Conservation (phyloP, 2,113 vertebrate species). For the Eonycteris spelaea region DNA sequence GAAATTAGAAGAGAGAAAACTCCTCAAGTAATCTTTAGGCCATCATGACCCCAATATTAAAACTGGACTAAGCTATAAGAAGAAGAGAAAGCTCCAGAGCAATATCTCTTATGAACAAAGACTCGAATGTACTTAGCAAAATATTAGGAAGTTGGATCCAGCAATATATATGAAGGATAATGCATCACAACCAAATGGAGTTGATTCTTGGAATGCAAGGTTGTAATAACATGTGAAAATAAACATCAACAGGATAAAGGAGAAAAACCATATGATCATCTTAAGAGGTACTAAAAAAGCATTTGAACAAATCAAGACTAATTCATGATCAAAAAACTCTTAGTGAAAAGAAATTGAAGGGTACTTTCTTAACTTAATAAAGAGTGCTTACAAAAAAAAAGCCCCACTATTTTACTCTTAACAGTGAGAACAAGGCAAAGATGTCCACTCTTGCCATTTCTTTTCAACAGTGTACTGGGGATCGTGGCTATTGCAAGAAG, state of each 20-base stretch:
- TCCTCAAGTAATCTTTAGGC: neutral
- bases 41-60: neutral
- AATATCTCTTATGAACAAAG: neutral
- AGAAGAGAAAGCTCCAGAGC: slow-evolving; percentile 27
- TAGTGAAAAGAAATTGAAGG: neutral
- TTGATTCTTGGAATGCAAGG: neutral
- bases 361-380: neutral
- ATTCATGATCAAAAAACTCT: neutral
- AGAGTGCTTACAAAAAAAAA: neutral
- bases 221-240: slow-evolving; percentile 21
- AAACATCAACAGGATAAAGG: slow-evolving; percentile 1
- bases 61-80: neutral
- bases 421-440: neutral
- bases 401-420: neutral
- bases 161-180: neutral
- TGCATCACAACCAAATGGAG: neutral
- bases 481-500: neutral
- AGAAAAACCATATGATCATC: neutral
- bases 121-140: neutral
- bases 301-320: neutral
- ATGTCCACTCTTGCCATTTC: neutral
- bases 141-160: neutral
- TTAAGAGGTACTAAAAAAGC: neutral
- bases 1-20: neutral
- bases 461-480: neutral